These are phyloP conservation scores for Brachypteracias leptosomus DNA, from an alignment of 2,113 vertebrate genomes.

Conservation along the genomic window DNA sequence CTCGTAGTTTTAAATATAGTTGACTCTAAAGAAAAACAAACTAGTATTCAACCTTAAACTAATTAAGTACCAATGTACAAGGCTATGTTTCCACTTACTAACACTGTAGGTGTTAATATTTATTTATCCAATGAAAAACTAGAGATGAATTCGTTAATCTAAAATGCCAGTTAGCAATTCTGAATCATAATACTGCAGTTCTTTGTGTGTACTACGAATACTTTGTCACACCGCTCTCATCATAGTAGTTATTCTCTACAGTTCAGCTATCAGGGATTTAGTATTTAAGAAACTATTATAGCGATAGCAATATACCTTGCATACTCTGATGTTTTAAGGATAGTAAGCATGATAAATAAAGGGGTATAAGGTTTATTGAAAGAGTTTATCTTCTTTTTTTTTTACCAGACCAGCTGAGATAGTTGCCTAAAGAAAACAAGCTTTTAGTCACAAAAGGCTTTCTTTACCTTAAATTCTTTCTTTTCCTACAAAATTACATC, in stretches of 20 bases:
- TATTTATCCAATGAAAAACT: background rate
- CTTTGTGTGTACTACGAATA: background rate
- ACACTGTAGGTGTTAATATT: background rate
- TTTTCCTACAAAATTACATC: background rate
- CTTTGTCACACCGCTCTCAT: background rate
- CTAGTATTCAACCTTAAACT: background rate
- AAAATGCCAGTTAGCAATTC: background rate
- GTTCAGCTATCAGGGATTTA: background rate
- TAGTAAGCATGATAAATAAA: background rate
- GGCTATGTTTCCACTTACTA: background rate
- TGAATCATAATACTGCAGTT: background rate
- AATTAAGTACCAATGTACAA: background rate
- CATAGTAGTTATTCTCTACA: background rate
- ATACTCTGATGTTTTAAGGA: background rate
- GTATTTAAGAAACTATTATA: background rate
- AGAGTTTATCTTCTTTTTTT: background rate
- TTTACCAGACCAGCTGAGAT: background rate
- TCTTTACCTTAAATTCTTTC: background rate
- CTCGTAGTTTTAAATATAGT: background rate
- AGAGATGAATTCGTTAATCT: background rate
- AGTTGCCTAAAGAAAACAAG: background rate
- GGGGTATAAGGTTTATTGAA: background rate
- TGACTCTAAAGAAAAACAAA: background rate
- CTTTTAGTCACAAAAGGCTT: background rate
- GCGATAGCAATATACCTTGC: background rate